Evolutionary conservation across 2,888 invertebrate species (phyloP).

Genomic region (Papilio gigon): DNA sequence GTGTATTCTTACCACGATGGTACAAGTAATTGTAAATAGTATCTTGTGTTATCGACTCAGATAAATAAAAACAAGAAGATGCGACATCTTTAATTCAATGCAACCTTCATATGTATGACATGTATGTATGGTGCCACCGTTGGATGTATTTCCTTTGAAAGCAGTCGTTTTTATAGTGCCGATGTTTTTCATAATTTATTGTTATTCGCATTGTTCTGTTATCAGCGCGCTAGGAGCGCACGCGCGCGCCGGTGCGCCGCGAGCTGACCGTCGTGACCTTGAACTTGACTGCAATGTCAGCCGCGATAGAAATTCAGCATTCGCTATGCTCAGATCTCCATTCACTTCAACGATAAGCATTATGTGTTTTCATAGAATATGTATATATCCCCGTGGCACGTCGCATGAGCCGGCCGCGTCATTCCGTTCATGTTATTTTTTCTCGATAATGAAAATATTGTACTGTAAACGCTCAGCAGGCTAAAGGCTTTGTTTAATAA

Average conservation of each 20-base stretch:
- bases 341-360: constrained; percentile 11
- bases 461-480: background rate
- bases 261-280: constrained; percentile 24
- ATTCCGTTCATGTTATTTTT: background rate
- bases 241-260: background rate
- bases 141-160: too few relatives aligned
- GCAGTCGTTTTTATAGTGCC: too few relatives aligned
- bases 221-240: constrained; percentile 3
- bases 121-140: too few relatives aligned
- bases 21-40: too few relatives aligned
- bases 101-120: too few relatives aligned
- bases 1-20: too few relatives aligned
- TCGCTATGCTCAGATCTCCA: constrained; percentile 15
- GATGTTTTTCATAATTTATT: background rate
- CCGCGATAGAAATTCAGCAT: constrained; percentile 1
- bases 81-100: too few relatives aligned
- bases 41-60: too few relatives aligned
- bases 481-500: background rate
- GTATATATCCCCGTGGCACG: background rate
- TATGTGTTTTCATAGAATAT: background rate
- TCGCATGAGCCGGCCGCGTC: background rate
- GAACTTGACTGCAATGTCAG: constrained; percentile 24
- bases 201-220: constrained; percentile 11
- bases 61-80: too few relatives aligned
- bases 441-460: background rate